Base-by-base conservation (phyloP, 2,888 invertebrate species). In the Teinopalpus imperialis region DNA sequence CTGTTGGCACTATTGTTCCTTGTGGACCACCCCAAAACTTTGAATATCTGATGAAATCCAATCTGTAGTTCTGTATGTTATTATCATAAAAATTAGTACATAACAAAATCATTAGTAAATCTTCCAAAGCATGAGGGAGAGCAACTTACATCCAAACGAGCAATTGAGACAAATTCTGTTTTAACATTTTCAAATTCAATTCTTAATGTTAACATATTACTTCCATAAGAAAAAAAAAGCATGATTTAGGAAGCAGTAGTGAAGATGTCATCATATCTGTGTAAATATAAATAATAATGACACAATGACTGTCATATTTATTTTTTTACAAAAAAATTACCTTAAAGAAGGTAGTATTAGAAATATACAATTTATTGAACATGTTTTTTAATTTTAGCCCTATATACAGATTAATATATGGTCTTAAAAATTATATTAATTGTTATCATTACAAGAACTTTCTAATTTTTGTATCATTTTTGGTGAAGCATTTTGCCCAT, bases 211-310 rank as follows among this genome's bases (percentile, higher is more conserved):
- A 95, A 83, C 73, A 97, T 87, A 80, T 97, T 97, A 64, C 95
- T 95, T 1, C 96, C 97, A 74, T 94, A 97, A 0, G 94, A 93
- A 79, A 97, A 97, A 75, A 97, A 97, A 36, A 94, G n/a, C n/a
- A 74, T 74, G 95, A 96, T 20, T 90, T 66, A 20, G 64, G 53
- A 49, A 68, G 65, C 26, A 46, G 32, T 41, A 68, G 55, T 49
- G 63, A 48, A 1, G 61, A 56, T 59, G 63, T 68, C 42, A 63
- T 30, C 69, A 69, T 74, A 46, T 40, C 57, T n/a, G n/a, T n/a
- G n/a, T 26, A 10, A 34, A 16, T 16, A n/a, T 16, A 9, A 29
- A 37, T 41, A 48, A 32, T 43, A 4, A 12, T 36, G 30, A 27
- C 39, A 41, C 8, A 24, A 8, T 24, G 9, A 44, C 7, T 42